Conservation (phyloP, 2,797 vertebrate species). For the Nyctibius grandis region DNA sequence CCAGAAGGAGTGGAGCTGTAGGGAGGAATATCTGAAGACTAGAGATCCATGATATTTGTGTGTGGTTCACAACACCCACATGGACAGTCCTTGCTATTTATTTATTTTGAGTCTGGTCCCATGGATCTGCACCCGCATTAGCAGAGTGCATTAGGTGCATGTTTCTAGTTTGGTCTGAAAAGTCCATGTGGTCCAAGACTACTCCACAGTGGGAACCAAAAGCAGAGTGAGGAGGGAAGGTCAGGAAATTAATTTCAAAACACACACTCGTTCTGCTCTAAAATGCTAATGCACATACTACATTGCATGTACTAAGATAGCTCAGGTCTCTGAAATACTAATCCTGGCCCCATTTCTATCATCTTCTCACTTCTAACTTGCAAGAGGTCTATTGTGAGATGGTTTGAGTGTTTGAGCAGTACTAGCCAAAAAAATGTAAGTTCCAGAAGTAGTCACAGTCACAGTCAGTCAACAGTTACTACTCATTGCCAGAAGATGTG, state of each 20-base stretch:
- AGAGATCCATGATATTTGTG: accelerated
- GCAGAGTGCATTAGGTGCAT: neutral
- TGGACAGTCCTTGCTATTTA: neutral
- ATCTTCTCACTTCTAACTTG: neutral
- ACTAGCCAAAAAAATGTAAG: constrained; percentile 5
- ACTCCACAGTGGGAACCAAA: neutral
- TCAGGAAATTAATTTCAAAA: neutral
- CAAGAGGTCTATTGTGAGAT: neutral
- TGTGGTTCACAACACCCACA: neutral
- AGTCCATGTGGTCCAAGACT: neutral
- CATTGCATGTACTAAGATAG: neutral
- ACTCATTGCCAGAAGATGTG: neutral
- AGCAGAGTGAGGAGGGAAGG: neutral
- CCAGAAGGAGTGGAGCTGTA: neutral
- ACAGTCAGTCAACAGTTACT: neutral
- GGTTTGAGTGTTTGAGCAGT: neutral
- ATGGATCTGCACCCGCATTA: neutral
- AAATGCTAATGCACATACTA: neutral
- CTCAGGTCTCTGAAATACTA: neutral
- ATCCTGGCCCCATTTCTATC: neutral
- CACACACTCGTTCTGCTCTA: neutral
- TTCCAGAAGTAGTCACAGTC: neutral
- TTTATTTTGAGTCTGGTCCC: neutral
- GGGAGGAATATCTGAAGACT: neutral
- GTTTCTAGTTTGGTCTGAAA: neutral